Base-by-base conservation (phyloP, 1,140 invertebrate species). In the Euschistus heros region DNA sequence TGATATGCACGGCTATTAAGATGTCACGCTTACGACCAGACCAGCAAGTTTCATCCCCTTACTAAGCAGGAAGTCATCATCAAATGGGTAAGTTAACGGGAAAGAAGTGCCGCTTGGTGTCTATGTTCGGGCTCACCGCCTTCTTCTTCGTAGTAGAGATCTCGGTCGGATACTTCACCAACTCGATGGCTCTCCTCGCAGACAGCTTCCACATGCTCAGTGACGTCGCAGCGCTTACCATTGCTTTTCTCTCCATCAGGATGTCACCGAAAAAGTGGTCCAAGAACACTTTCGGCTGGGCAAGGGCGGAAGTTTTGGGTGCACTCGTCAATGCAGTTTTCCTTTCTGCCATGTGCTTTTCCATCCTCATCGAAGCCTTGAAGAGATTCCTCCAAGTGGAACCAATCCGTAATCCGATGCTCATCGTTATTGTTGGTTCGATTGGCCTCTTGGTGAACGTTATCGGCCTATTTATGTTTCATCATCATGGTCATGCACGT, bases 191-290 rank as follows among this genome's bases (percentile, higher is more conserved):
- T 6, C 77, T 96, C 22, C 89, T 94, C 44, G 91, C 91, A 4
- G 92, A 94, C 74, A 91, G 89, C 77, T 95, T 95, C 82, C 92
- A 94, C 72, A 94, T 94, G 91, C 74, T 96, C 64, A 93, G 90
- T 70, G 92, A 94, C 79, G 89, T 94, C 3, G 88, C 89, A 15
- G 91, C 92, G 1, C 80, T 95, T 67, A 82, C 92, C 14, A 87
- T 96, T 70, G 89, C 92, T 47, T 92, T 94, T 76, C 78, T 94
- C 67, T 92, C 91, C 63, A 88, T 94, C 46, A 92, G 92, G 91
- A 94, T 94, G 89, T 92, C 91, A 64, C 91, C 91, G 70, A 92
- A 92, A 75, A 92, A 92, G 80, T 94, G 91, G 88, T 90, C 91
- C 4, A 94, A 94, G 77, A 94, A 94, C 74, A 94, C 92, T 3